These are phyloP conservation scores for Odobenus rosmarus DNA, from an alignment of 2,113 vertebrate species.

Conservation along the genomic window DNA sequence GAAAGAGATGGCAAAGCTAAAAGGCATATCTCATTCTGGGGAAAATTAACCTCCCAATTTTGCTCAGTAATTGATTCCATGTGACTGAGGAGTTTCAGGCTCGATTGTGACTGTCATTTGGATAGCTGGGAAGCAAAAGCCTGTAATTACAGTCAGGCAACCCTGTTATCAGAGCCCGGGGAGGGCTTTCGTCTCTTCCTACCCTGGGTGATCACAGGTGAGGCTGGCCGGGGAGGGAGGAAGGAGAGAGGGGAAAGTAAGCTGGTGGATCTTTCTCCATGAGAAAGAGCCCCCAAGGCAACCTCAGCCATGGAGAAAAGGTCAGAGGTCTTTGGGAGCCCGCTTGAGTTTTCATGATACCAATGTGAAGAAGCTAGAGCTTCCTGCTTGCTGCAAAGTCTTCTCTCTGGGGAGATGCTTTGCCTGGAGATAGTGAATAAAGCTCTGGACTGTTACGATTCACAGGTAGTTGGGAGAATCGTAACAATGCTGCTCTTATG, in stretches of 20 bases:
- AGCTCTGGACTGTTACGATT: not conserved
- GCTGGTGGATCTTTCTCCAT: slow-evolving; percentile 13
- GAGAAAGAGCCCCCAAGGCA: slow-evolving; percentile 62
- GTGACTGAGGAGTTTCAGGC: slow-evolving; percentile 71
- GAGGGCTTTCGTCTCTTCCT: slow-evolving; percentile 61
- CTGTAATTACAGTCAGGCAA: slow-evolving; percentile 78
- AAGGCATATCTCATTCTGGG: slow-evolving; percentile 71
- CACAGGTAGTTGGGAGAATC: not conserved
- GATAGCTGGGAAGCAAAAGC: slow-evolving; percentile 65
- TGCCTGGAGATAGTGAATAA: not conserved
- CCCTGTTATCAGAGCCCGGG: slow-evolving; percentile 74
- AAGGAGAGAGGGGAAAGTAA: slow-evolving; percentile 51
- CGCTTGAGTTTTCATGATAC: slow-evolving; percentile 35
- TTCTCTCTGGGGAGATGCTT: slow-evolving; percentile 31
- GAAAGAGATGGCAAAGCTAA: slow-evolving; percentile 44
- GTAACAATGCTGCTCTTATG: not conserved
- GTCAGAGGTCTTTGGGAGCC: slow-evolving; percentile 69
- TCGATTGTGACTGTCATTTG: slow-evolving; percentile 70
- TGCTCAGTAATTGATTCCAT: slow-evolving; percentile 81
- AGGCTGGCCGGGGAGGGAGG: slow-evolving; percentile 50
- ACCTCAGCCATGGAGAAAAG: slow-evolving; percentile 46
- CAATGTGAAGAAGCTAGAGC: slow-evolving; percentile 24
- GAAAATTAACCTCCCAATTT: slow-evolving; percentile 78
- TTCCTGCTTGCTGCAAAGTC: slow-evolving; percentile 19
- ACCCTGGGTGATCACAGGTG: slow-evolving; percentile 81